Evolutionary conservation across 1,140 invertebrate species (phyloP), one percentile per base, ranked within the genome.

Genomic region (Medauroidea extradentata): DNA sequence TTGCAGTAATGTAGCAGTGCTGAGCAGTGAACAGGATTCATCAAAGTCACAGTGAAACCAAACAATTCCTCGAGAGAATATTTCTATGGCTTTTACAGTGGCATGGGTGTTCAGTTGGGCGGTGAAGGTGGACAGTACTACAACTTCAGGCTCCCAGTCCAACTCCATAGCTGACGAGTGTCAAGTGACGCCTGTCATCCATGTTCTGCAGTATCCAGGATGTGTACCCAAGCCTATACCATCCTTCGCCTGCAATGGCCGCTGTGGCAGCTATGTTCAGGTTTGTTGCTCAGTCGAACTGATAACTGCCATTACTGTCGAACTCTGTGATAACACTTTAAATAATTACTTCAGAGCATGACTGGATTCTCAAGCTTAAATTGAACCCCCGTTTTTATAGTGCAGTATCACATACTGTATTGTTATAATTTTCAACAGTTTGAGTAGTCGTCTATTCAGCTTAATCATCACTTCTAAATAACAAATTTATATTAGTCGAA

Each of bases 201-300:
- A 96, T 73, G 88, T 94, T 1, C 78, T 96, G 7, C 90, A 94
- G 73, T 91, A 94, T 75, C 89, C 91, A 3, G 93, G 93, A 29
- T 96, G 93, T 78, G 85, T 93, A 23, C 91, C 93, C 18, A 94
- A 94, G 73, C 91, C 91, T 2, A 94, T 96, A 67, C 92, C 93
- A 5, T 94, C 91, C 46, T 96, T 93, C 75, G 93, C 93, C 9
- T 96, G 93, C 70, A 89, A 87, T 59, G 93, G 93, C 54, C 84
- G 89, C 69, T 96, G 93, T 71, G 88, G 88, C 38, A 94, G 91
- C 63, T 96, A 96, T 67, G 84, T 96, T 27, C 93, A 96, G 83
- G 93, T 95, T 79, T 75, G 46, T 39, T 25, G n/a, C 13, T 29
- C 50, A 24, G 38, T 11, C 21, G 55, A 53, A 56, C 3, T 11